These are phyloP conservation scores for Pitangus sulphuratus DNA, from an alignment of 2,797 vertebrate genomes.

Conservation along the genomic window DNA sequence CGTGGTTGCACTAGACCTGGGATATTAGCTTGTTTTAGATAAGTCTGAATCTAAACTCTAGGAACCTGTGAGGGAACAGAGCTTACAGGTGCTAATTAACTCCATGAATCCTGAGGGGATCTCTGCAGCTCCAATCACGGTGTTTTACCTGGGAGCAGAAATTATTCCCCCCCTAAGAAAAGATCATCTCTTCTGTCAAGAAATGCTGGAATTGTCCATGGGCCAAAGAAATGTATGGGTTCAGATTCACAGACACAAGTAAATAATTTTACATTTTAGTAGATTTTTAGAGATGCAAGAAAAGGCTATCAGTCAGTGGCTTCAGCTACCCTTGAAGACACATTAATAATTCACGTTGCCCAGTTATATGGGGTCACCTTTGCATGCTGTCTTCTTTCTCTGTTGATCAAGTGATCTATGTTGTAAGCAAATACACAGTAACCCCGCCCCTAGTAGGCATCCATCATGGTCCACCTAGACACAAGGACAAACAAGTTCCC, in stretches of 20 bases:
- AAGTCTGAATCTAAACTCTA: neutral
- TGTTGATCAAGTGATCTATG: neutral
- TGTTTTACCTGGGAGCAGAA: neutral
- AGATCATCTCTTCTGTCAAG: neutral
- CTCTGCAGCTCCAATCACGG: neutral
- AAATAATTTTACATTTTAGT: neutral
- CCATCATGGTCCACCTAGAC: neutral
- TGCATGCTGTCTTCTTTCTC: neutral
- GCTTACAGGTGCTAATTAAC: rapidly evolving
- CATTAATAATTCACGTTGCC: neutral
- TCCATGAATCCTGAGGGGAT: neutral
- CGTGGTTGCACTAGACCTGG: neutral
- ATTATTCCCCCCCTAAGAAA: neutral
- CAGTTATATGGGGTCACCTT: neutral
- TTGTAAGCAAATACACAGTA: neutral
- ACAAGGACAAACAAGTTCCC: neutral
- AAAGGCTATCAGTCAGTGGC: neutral
- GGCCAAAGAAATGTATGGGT: neutral
- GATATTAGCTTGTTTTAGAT: neutral
- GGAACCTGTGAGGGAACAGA: neutral
- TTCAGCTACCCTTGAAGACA: neutral
- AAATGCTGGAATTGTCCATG: neutral
- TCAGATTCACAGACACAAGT: neutral
- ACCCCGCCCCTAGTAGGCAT: rapidly evolving
- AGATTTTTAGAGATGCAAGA: neutral